phyloP scores from a whole-genome alignment of 30 jellyfish, hydroid and myxozoan species.

The Mastigias papua region DNA sequence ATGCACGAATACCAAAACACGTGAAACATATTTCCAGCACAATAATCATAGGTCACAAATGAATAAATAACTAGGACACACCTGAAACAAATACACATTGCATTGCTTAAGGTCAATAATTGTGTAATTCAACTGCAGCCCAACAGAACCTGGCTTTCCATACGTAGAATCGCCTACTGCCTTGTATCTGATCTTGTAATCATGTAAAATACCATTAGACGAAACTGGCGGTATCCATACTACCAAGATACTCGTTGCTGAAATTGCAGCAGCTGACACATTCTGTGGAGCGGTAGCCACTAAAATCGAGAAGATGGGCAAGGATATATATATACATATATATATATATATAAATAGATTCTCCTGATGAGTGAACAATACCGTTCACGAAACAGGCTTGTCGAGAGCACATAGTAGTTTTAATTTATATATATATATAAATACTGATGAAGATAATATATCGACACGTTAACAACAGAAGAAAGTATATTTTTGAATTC shows the following conservation, averaged over 20 bases:
- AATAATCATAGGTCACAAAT: no score
- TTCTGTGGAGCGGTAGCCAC: background rate
- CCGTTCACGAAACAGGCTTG: no score
- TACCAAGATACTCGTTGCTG: background rate
- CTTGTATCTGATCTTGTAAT: background rate
- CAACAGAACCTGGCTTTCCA: background rate
- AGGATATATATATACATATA: no score
- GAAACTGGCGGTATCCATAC: background rate
- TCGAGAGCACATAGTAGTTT: no score
- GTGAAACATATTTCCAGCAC: no score
- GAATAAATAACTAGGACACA: no score
- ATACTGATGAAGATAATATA: no score
- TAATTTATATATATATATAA: no score
- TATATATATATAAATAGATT: background rate
- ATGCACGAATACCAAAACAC: no score
- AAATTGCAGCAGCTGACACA: background rate
- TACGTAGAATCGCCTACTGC: background rate
- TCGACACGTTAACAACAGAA: no score
- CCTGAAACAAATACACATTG: no score
- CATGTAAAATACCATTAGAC: background rate
- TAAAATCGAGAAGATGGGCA: background rate
- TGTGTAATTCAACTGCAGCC: background rate
- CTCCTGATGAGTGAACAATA: background rate
- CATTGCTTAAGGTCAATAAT: background rate
- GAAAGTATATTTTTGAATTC: no score